A percentile compares a stretch with the other conserved stretches of the same genome.
Conservation (phyloP, 2,888 invertebrate genomes). For the Drosophila imparisetae region DNA sequence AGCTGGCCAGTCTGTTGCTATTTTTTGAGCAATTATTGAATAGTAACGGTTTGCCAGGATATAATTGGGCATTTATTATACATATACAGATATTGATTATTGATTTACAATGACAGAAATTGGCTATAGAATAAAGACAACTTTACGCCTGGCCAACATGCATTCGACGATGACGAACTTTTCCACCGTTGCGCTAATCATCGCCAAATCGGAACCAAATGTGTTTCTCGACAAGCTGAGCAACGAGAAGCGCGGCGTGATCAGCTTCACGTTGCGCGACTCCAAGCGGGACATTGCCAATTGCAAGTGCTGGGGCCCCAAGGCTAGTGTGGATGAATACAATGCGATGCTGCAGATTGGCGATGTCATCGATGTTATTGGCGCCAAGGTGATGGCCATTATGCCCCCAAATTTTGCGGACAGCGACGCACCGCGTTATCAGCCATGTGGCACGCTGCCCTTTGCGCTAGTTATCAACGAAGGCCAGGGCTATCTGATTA, state of each 20-base stretch:
- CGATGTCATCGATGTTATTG: conserved; percentile 89
- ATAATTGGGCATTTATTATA: neutral
- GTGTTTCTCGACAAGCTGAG: conserved; percentile 75
- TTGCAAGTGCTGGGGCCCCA: conserved; percentile 90
- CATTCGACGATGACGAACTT: conserved; percentile 65
- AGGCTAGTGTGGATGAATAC: conserved; percentile 87
- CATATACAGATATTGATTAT: neutral
- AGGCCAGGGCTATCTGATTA: conserved; percentile 87
- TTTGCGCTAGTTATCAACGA: conserved; percentile 89
- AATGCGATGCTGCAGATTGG: conserved; percentile 89
- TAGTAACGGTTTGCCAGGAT: conserved; percentile 11
- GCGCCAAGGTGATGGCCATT: conserved; percentile 86
- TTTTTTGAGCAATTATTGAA: neutral
- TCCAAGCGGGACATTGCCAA: conserved; percentile 90
- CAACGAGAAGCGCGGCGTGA: conserved; percentile 88
- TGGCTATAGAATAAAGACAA: conserved; percentile 8
- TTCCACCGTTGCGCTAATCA: conserved; percentile 87
- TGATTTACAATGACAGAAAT: conserved; percentile 33
- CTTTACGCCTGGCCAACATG: conserved; percentile 48
- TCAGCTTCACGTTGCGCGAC: conserved; percentile 91
- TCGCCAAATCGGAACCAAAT: conserved; percentile 87
- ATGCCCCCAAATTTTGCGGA: conserved; percentile 84
- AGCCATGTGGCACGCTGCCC: conserved; percentile 88
- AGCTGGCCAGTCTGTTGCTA: neutral
- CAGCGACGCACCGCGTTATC: conserved; percentile 84